phyloP scores from a whole-genome alignment of 2,113 vertebrate species.

The Odocoileus hemionus region DNA sequence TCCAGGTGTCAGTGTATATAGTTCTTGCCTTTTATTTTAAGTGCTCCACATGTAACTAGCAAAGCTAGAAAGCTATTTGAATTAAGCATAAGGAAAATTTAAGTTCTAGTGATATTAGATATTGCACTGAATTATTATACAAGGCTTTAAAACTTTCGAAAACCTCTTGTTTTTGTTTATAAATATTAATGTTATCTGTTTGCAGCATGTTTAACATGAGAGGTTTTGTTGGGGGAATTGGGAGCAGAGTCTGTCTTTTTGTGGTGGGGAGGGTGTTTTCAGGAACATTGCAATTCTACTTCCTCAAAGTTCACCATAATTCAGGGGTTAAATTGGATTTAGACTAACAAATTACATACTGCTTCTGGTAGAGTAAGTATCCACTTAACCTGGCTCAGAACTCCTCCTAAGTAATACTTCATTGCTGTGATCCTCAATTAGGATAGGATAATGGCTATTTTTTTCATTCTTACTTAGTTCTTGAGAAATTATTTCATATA shows the following conservation, averaged over 20 bases:
- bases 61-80: not conserved
- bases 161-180: not conserved
- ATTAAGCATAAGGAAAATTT: not conserved
- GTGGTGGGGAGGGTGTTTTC: not conserved
- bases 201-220: not conserved
- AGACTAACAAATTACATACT: not conserved
- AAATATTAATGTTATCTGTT: not conserved
- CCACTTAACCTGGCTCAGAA: not conserved
- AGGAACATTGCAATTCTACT: not conserved
- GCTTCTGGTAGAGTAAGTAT: not conserved
- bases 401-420: not conserved
- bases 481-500: constrained; percentile 23
- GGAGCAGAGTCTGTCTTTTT: not conserved
- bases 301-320: not conserved
- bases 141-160: not conserved
- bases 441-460: not conserved
- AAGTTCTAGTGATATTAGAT: not conserved
- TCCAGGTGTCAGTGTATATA: not conserved
- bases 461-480: constrained; percentile 6
- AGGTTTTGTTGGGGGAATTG: not conserved
- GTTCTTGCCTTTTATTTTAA: not conserved
- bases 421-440: constrained; percentile 14
- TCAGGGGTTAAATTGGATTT: not conserved
- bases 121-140: not conserved
- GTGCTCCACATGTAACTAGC: not conserved